Percentiles rank a stretch among this genome's conserved stretches.
Evolutionary conservation across 2,797 vertebrate genomes (phyloP).

Genomic region (Chelonia mydas): DNA sequence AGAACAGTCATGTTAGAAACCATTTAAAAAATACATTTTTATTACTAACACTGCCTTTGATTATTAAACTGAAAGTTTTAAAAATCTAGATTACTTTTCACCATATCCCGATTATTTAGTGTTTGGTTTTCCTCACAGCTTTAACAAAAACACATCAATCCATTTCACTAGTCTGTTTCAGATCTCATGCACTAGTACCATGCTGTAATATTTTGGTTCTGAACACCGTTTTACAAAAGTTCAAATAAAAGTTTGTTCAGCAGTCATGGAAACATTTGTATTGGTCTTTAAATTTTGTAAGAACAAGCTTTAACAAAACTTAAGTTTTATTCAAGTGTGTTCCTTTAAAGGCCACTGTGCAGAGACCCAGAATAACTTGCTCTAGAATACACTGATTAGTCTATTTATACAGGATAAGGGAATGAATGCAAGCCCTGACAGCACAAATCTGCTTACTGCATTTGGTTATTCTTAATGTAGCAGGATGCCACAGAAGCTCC

Average conservation of each 20-base stretch:
- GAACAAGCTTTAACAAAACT: not conserved
- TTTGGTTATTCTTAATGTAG: not conserved
- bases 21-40: not conserved
- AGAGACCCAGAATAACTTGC: not conserved
- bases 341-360: not conserved
- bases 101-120: not conserved
- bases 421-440: not conserved
- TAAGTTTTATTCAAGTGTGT: not conserved
- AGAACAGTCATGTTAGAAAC: not conserved
- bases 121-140: not conserved
- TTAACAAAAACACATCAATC: not conserved
- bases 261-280: not conserved
- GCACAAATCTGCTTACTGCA: not conserved
- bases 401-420: not conserved
- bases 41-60: not conserved
- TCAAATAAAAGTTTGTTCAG: not conserved
- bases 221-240: not conserved
- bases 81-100: not conserved
- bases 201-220: not conserved
- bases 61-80: not conserved
- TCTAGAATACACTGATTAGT: not conserved
- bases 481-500: not conserved
- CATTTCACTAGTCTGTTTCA: not conserved
- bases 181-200: not conserved
- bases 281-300: not conserved